A percentile compares a stretch with the other conserved stretches of the same genome.
Conservation (phyloP, 2,888 invertebrate genomes). For the Scaptomyza flava region DNA sequence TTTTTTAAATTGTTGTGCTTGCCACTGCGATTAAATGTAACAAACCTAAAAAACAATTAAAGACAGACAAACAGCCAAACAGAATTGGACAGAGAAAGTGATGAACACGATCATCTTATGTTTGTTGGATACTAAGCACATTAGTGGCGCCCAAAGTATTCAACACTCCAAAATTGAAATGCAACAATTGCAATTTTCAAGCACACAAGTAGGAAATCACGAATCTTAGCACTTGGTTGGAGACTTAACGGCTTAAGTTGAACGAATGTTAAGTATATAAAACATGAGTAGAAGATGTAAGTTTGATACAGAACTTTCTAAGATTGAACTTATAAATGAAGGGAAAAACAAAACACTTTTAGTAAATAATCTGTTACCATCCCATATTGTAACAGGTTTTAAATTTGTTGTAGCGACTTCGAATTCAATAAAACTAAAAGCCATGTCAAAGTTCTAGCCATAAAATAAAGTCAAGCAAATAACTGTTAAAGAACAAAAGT, state of each 20-base stretch:
- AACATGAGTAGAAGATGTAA: too few species aligned
- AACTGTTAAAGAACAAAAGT: constrained; percentile 23
- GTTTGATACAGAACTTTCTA: not conserved
- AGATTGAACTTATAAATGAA: not conserved
- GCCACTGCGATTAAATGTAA: constrained; percentile 53
- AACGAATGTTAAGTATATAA: not conserved
- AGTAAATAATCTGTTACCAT: not conserved
- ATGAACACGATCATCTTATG: constrained; percentile 61
- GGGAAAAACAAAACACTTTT: not conserved
- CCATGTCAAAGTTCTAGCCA: constrained; percentile 37
- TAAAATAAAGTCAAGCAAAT: not conserved
- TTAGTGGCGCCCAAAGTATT: constrained; percentile 29
- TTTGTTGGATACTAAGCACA: constrained; percentile 65
- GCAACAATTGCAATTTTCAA: constrained; percentile 35
- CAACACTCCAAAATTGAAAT: constrained; percentile 12
- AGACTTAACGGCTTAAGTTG: not conserved
- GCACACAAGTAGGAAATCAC: constrained; percentile 35
- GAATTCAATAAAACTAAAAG: constrained; percentile 31
- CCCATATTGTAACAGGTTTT: not conserved
- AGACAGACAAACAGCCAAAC: constrained; percentile 40
- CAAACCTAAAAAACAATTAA: constrained; percentile 62
- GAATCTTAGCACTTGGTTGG: constrained; percentile 6
- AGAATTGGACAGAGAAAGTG: constrained; percentile 76
- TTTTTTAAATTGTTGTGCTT: constrained; percentile 66
- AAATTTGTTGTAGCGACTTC: not conserved